phyloP scores from a whole-genome alignment of 2,888 invertebrate species.

The Neoaliturus tenellus region DNA sequence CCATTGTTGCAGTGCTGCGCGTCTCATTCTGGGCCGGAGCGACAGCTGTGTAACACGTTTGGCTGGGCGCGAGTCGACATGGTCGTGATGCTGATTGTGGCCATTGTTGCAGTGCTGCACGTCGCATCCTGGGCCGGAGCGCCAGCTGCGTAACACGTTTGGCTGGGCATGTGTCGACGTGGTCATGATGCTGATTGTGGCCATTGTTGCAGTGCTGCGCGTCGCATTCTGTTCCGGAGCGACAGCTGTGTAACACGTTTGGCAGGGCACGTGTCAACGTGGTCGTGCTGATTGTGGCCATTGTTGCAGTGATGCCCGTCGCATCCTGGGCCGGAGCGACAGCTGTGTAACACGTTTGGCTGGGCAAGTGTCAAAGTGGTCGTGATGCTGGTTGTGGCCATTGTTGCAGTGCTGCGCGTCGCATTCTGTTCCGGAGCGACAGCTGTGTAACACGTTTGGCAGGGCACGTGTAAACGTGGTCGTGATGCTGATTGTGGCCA shows the following conservation, averaged over 20 bases:
- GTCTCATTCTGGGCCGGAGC: constrained; percentile 72
- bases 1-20: constrained; percentile 76
- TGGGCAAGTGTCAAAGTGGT: constrained; percentile 95
- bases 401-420: not conserved
- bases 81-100: not conserved
- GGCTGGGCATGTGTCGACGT: constrained; percentile 95
- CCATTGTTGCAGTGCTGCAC: not conserved
- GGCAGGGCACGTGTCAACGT: constrained; percentile 96
- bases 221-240: constrained; percentile 31
- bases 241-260: constrained; percentile 89
- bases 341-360: constrained; percentile 92
- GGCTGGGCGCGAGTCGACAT: constrained; percentile 95
- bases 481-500: constrained; percentile 86
- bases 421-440: constrained; percentile 68
- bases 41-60: constrained; percentile 89
- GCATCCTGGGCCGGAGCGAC: constrained; percentile 68
- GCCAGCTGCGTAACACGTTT: constrained; percentile 89
- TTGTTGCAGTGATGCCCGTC: not conserved
- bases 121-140: constrained; percentile 32
- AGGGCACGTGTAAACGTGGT: constrained; percentile 95
- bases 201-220: constrained; percentile 76
- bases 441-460: constrained; percentile 92
- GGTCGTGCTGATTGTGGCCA: constrained; percentile 89
- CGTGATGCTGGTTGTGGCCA: constrained; percentile 82
- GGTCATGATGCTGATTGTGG: constrained; percentile 84